Evolutionary conservation across 2,888 invertebrate species (phyloP).

Genomic region (Chloroclysta siterata): DNA sequence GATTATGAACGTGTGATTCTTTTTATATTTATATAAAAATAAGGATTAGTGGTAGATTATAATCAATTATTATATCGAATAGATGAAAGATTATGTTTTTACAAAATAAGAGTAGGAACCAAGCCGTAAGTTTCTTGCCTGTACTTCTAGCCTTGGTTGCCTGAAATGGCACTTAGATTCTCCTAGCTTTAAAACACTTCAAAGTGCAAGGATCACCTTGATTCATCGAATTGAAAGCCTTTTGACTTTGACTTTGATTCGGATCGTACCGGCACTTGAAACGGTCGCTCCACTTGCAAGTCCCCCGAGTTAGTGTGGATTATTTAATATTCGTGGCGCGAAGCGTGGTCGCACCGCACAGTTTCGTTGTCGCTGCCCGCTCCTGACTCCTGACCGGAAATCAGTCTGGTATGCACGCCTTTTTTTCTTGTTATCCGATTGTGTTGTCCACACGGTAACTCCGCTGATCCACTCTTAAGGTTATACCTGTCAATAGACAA

Average conservation of each 20-base stretch:
- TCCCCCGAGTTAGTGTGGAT: conserved; percentile 49
- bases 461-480: neutral
- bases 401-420: conserved; percentile 57
- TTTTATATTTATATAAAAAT: too few species aligned
- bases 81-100: too few species aligned
- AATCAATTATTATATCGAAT: too few species aligned
- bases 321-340: conserved; percentile 64
- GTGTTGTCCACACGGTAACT: conserved; percentile 51
- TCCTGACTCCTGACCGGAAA: conserved; percentile 63
- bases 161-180: too few species aligned
- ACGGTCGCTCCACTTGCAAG: conserved; percentile 53
- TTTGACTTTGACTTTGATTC: conserved; percentile 3
- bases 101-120: too few species aligned
- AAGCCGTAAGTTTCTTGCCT: too few species aligned
- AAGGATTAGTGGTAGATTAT: too few species aligned
- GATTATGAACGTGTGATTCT: too few species aligned
- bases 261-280: conserved; percentile 39
- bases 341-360: conserved; percentile 47
- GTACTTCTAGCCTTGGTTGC: too few species aligned
- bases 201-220: too few species aligned
- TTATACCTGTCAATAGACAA: conserved; percentile 14
- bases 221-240: too few species aligned
- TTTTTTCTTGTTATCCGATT: conserved; percentile 52
- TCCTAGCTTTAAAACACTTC: too few species aligned
- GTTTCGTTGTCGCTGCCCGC: conserved; percentile 41